phyloP scores from a whole-genome alignment of 2,888 invertebrate species.

The Asteroscopus sphinx region DNA sequence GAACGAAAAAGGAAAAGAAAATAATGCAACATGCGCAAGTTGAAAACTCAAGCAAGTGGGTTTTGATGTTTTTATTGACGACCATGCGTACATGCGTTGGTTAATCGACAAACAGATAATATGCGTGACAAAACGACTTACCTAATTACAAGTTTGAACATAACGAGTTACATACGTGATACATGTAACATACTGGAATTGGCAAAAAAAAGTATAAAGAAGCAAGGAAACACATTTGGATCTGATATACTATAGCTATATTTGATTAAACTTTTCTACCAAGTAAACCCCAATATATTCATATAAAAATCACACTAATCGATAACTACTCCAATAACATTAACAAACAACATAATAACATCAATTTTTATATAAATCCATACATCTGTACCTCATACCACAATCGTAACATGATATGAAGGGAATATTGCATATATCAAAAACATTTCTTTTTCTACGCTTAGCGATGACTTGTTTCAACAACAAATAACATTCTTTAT shows the following conservation, averaged over 20 bases:
- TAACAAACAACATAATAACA: slow-evolving; percentile 87
- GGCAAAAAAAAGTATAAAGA: slow-evolving; percentile 50
- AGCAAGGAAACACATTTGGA: slow-evolving; percentile 71
- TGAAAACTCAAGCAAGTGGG: slow-evolving; percentile 73
- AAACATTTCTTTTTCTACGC: slow-evolving; percentile 72
- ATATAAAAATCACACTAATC: slow-evolving; percentile 89
- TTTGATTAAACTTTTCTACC: slow-evolving; percentile 89
- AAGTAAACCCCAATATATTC: slow-evolving; percentile 90
- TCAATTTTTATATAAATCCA: slow-evolving; percentile 74
- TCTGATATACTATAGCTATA: slow-evolving; percentile 81
- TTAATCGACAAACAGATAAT: slow-evolving; percentile 58
- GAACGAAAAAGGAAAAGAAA: slow-evolving; percentile 81
- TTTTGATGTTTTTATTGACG: slow-evolving; percentile 52
- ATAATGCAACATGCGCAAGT: slow-evolving; percentile 74
- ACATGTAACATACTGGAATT: slow-evolving; percentile 42
- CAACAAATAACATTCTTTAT: slow-evolving; percentile 79
- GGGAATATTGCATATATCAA: slow-evolving; percentile 81
- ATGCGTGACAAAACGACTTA: slow-evolving; percentile 71
- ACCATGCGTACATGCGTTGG: slow-evolving; percentile 80
- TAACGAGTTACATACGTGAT: slow-evolving; percentile 50
- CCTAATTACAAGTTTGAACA: slow-evolving; percentile 65
- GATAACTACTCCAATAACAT: slow-evolving; percentile 87
- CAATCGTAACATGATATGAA: slow-evolving; percentile 80
- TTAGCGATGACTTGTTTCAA: slow-evolving; percentile 81
- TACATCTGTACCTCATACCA: slow-evolving; percentile 79